Evolutionary conservation across 2,113 vertebrate species (phyloP), one percentile per base, ranked within the genome.

Genomic region (Oriolus oriolus): DNA sequence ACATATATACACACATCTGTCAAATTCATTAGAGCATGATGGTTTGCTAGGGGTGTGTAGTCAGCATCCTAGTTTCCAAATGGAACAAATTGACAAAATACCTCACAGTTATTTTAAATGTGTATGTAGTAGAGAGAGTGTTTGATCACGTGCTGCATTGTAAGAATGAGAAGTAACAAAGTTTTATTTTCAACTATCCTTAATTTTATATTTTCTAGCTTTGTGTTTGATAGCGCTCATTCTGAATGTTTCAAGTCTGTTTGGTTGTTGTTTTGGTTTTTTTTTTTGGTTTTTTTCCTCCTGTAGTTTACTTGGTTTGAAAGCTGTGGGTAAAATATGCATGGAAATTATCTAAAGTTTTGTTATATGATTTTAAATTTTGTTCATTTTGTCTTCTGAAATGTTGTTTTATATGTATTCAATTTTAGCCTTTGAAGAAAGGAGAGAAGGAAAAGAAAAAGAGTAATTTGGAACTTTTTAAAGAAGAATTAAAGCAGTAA

Each of bases 401-500:
- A 78, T 95, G 52, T 97, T 96, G 76, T 71, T 91, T 97, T 65
- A 91, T 85, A 8, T 96, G 61, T 97, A 60, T 90, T 98, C 98
- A 56, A 77, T 96, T 97, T 94, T 95, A 99, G 99, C 95, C 98
- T 94, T 89, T 98, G 88, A 99, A 99, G 98, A 99, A 99, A 97
- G 97, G 84, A 90, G 99, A 99, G 96, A 99, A 99, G 95, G 99
- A 99, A 97, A 99, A 99, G 98, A 99, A 99, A 97, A 99, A 99
- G 97, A 99, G 99, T 95, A 99, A 99, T 97, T 97, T 99, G 98
- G 99, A 99, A 95, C 99, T 99, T 74, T 99, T 99, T 91, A 99
- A 99, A 97, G 99, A 99, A 98, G 99, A 99, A 97, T 97, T 99
- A 59, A 99, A 99, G 96, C 99, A 99, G 99, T 99, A 98, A 98